Conservation (phyloP, 2,113 vertebrate genomes). For the Anser cygnoides region DNA sequence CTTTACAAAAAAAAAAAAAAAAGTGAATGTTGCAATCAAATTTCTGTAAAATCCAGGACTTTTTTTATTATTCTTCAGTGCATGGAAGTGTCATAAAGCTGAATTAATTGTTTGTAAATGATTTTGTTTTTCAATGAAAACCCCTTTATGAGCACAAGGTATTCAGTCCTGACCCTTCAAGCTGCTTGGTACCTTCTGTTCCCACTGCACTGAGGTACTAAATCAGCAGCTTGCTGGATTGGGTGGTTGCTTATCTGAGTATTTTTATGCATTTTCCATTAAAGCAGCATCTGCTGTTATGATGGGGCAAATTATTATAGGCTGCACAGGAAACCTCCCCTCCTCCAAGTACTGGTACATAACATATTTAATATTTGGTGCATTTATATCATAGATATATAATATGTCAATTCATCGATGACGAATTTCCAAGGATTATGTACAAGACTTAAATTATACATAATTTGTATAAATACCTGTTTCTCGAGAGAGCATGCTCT, state of each 20-base stretch:
- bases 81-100: background rate
- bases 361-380: background rate
- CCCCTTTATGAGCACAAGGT: background rate
- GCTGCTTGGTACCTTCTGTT: slow-evolving; percentile 13
- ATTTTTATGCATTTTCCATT: background rate
- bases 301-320: background rate
- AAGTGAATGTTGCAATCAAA: background rate
- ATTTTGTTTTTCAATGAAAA: background rate
- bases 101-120: slow-evolving; percentile 8
- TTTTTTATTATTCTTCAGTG: background rate
- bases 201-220: background rate
- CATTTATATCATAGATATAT: background rate
- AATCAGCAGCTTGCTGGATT: background rate
- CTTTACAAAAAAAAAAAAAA: background rate
- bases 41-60: background rate
- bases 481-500: background rate
- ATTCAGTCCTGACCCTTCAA: background rate
- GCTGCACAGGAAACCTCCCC: background rate
- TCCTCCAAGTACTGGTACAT: background rate
- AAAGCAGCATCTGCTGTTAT: background rate
- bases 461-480: slow-evolving; percentile 23
- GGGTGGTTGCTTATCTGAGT: background rate
- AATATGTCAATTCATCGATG: background rate
- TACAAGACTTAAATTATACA: background rate
- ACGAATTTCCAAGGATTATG: background rate